phyloP scores from a whole-genome alignment of 1,140 invertebrate genomes.

The Saccostrea glomerata region DNA sequence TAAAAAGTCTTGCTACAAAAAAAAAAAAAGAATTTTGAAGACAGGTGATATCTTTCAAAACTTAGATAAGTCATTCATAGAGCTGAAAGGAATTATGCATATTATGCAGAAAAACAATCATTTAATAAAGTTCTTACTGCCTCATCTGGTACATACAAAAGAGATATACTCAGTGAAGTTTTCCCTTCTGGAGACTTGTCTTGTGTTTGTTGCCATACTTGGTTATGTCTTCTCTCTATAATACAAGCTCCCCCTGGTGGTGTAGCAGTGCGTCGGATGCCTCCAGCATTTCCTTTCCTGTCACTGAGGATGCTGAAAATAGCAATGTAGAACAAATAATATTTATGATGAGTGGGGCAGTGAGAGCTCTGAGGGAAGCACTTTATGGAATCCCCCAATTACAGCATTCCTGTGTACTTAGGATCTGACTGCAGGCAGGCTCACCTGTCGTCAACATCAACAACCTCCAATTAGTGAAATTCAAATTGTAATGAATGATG shows the following conservation, averaged over 20 bases:
- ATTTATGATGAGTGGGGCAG: constrained; percentile 30
- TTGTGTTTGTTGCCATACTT: no score
- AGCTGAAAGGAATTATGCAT: no score
- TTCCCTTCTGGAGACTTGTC: no score
- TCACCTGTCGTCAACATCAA: background rate
- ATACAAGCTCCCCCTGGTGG: background rate
- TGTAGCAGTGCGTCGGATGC: background rate
- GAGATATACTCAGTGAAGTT: no score
- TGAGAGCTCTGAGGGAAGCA: background rate
- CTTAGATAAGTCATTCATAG: no score
- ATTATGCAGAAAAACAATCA: no score
- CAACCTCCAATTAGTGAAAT: constrained; percentile 20
- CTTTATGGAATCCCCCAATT: constrained; percentile 27
- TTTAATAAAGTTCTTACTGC: no score
- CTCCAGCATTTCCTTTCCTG: background rate
- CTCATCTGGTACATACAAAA: no score
- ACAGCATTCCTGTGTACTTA: constrained; percentile 24
- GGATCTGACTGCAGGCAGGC: constrained; percentile 10
- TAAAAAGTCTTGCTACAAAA: no score
- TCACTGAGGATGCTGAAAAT: background rate
- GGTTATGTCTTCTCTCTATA: background rate
- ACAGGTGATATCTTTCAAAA: no score
- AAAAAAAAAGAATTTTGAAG: no score
- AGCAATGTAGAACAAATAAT: background rate
- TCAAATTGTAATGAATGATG: background rate